Evolutionary conservation across 2,888 invertebrate species (phyloP).

Genomic region (Heliconius cydno): DNA sequence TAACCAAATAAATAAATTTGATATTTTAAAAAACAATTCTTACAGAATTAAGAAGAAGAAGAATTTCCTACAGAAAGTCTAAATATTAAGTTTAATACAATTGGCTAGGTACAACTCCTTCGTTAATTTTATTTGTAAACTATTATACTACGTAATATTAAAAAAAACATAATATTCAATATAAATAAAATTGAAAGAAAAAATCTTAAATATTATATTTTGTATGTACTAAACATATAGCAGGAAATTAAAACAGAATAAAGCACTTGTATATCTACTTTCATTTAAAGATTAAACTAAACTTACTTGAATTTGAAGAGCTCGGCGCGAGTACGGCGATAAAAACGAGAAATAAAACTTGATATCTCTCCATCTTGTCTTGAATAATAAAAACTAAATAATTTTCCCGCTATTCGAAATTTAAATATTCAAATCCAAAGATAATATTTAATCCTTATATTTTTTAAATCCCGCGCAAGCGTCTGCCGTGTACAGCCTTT

Average conservation of each 20-base stretch:
- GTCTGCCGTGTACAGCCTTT: slow-evolving; percentile 65
- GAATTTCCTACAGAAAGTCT: no score
- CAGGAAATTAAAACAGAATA: slow-evolving; percentile 37
- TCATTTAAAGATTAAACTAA: slow-evolving; percentile 58
- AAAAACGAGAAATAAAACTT: slow-evolving; percentile 65
- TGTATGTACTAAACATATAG: not conserved
- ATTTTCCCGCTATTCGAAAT: slow-evolving; percentile 33
- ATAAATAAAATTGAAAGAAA: not conserved
- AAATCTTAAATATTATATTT: not conserved
- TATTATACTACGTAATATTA: no score
- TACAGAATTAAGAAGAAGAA: no score
- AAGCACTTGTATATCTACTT: slow-evolving; percentile 65
- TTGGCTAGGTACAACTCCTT: no score
- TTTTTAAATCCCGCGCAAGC: slow-evolving; percentile 51
- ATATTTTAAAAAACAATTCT: not conserved
- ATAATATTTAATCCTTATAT: slow-evolving; percentile 31
- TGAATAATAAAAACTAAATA: slow-evolving; percentile 45
- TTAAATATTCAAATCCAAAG: slow-evolving; percentile 42
- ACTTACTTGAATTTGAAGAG: slow-evolving; percentile 76
- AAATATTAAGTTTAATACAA: no score
- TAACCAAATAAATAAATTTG: not conserved
- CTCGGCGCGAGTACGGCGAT: slow-evolving; percentile 64
- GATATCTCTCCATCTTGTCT: slow-evolving; percentile 66
- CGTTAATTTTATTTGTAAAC: no score
- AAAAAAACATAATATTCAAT: no score